A percentile compares a stretch with the other conserved stretches of the same genome.
Evolutionary conservation across 1,140 invertebrate genomes (phyloP).

Genomic region (Rhagoletis pomonella): DNA sequence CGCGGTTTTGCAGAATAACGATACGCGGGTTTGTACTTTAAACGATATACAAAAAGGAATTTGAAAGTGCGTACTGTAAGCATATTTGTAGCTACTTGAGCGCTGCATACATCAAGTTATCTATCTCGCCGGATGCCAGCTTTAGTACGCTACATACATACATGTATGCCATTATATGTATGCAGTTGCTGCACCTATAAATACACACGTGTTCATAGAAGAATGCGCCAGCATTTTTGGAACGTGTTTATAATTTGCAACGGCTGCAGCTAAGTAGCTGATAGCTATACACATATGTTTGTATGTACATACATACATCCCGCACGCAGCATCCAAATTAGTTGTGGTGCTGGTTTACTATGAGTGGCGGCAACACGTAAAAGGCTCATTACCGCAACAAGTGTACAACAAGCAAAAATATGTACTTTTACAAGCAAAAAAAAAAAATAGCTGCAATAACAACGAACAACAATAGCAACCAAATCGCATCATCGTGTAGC

Average conservation of each 20-base stretch:
- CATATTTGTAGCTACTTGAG: too few species aligned
- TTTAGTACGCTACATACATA: not conserved
- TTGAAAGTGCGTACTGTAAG: too few species aligned
- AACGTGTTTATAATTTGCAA: constrained; percentile 51
- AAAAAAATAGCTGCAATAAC: not conserved
- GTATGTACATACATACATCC: too few species aligned
- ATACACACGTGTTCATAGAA: not conserved
- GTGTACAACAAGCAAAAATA: constrained; percentile 3
- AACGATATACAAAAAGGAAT: too few species aligned
- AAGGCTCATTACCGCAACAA: constrained; percentile 30
- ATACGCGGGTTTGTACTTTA: too few species aligned
- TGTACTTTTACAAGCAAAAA: not conserved
- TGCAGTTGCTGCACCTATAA: not conserved
- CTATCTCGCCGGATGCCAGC: too few species aligned
- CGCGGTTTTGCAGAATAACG: too few species aligned
- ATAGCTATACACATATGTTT: too few species aligned
- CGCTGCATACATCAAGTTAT: too few species aligned
- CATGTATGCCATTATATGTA: not conserved
- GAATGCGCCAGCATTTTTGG: constrained; percentile 46
- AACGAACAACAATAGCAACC: not conserved
- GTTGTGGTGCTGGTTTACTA: not conserved
- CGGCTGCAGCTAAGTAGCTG: constrained; percentile 5
- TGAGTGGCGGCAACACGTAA: not conserved
- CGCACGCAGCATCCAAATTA: not conserved
- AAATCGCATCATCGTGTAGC: constrained; percentile 1